Evolutionary conservation across 2,797 vertebrate genomes (phyloP).

Genomic region (Cetoscarus ocellatus): DNA sequence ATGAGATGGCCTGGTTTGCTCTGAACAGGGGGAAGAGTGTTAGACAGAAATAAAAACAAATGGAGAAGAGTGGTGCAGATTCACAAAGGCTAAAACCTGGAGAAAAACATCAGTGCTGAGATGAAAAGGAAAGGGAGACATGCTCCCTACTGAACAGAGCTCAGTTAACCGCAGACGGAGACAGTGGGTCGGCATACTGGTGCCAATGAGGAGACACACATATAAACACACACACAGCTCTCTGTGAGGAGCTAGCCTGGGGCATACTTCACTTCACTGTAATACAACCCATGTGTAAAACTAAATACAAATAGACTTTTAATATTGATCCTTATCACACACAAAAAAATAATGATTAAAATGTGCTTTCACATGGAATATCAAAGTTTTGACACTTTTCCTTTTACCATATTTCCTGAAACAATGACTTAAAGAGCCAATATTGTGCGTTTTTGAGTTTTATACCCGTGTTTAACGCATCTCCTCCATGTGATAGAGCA

Average conservation of each 20-base stretch:
- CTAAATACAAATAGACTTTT: constrained; percentile 9
- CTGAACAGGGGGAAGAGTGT: constrained; percentile 1
- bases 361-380: constrained; percentile 1
- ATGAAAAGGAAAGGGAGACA: constrained; percentile 37
- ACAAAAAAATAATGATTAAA: too few species aligned
- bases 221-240: constrained; percentile 23
- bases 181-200: constrained; percentile 71
- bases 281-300: constrained; percentile 62
- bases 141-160: constrained; percentile 55
- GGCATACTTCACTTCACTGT: constrained; percentile 55
- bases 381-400: neutral
- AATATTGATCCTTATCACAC: too few species aligned
- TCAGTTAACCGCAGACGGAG: constrained; percentile 77
- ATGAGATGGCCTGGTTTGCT: constrained; percentile 13
- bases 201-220: constrained; percentile 52
- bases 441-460: too few species aligned
- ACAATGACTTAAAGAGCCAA: too few species aligned
- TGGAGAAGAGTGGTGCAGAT: constrained; percentile 2
- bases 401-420: too few species aligned
- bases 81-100: constrained; percentile 13
- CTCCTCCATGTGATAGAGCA: too few species aligned
- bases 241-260: constrained; percentile 36
- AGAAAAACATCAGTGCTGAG: constrained; percentile 23
- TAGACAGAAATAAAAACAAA: constrained; percentile 14
- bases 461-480: too few species aligned